Evolutionary conservation across 1,140 invertebrate genomes (phyloP), one percentile per base, ranked within the genome.

Genomic region (Melanaphis sacchari): DNA sequence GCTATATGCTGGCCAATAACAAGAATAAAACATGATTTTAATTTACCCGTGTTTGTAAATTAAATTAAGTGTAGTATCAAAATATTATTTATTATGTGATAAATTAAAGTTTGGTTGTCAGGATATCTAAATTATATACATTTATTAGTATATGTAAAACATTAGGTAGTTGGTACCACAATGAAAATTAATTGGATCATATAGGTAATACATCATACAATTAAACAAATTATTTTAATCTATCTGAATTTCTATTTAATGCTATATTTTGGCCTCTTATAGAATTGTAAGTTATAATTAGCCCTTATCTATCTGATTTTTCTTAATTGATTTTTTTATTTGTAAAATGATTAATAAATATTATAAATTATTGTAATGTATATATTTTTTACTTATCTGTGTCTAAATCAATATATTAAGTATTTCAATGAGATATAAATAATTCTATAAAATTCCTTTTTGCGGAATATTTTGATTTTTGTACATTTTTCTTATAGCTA

Each of bases 171-270:
- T 49, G n/a, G n/a, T n/a, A 15, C 26, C 9, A n/a, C 15, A n/a
- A 18, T 66, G 11, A 66, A 15, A 76, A 76, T 6, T n/a, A 21
- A 76, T 76, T n/a, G 31, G 15, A 18, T 76, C 18, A 1, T n/a
- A 21, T n/a, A 18, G 18, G 46, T 49, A 76, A 76, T n/a, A n/a
- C 4, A n/a, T n/a, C 15, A 5, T 4, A 76, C 59, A 76, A 76
- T n/a, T n/a, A 76, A 76, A 18, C 59, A n/a, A 76, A 76, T 76
- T 76, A 76, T 76, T 76, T 76, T 76, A 76, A 76, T 76, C 54
- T 15, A 76, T 5, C 31, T n/a, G 15, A n/a, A n/a, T 66, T n/a
- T 3, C 15, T 49, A 49, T 49, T 49, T 3, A 49, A 49, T 49
- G 46, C 2, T 18, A 18, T 66, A 66, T 66, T 66, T 49, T 49